These are phyloP conservation scores for Siniperca obscura DNA, from an alignment of 2,797 vertebrate genomes.

Conservation along the genomic window DNA sequence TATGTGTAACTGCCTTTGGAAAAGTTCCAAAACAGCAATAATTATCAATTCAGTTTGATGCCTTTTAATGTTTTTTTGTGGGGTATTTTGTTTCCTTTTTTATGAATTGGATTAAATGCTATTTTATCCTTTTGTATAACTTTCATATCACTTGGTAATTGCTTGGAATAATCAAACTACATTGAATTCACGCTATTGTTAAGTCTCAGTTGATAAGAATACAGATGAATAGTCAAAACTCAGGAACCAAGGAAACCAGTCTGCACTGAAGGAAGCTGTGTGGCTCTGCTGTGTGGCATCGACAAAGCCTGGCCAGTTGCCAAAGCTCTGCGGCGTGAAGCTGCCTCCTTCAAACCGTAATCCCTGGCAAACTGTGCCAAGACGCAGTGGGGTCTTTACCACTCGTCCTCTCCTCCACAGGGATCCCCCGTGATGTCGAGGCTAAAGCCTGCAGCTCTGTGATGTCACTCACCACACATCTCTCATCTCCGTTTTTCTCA, in stretches of 20 bases:
- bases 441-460: conserved; percentile 58
- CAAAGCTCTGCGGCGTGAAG: conserved; percentile 50
- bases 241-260: conserved; percentile 12
- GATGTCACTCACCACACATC: conserved; percentile 67
- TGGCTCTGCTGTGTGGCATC: conserved; percentile 25
- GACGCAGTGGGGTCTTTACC: conserved; percentile 67
- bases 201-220: conserved; percentile 1
- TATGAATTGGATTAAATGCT: background rate
- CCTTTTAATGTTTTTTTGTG: background rate
- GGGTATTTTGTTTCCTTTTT: background rate
- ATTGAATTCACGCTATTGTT: conserved; percentile 33
- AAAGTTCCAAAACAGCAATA: background rate
- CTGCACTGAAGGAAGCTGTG: conserved; percentile 19
- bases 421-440: conserved; percentile 43
- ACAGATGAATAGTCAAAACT: conserved; percentile 28
- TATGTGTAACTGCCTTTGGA: conserved; percentile 2
- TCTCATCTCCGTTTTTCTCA: conserved; percentile 62
- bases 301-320: conserved; percentile 51
- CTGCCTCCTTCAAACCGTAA: conserved; percentile 55
- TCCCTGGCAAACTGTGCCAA: conserved; percentile 63
- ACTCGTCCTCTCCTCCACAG: conserved; percentile 40
- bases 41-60: background rate
- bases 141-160: conserved; percentile 3
- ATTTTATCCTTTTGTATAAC: background rate
- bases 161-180: conserved; percentile 38